Conservation (phyloP, 2,797 vertebrate genomes). For the Pampus argenteus region DNA sequence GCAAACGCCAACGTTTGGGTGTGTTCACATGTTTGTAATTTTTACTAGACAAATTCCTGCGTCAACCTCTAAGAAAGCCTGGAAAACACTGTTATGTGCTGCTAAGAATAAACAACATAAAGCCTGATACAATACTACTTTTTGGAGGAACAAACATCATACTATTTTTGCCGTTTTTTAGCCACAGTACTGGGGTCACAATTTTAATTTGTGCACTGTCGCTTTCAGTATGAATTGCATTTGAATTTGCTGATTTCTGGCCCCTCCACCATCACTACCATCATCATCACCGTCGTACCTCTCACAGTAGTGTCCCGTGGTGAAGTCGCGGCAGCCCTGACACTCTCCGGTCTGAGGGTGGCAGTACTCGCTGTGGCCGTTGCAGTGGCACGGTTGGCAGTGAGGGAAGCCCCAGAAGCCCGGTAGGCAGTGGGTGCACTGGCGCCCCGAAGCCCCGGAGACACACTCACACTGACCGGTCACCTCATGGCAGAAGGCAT, state of each 20-base stretch:
- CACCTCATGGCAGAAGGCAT: conserved; percentile 86
- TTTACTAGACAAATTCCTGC: too few species aligned
- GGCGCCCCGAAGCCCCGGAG: conserved; percentile 87
- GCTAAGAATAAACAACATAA: neutral
- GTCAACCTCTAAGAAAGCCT: too few species aligned
- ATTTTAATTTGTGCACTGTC: too few species aligned
- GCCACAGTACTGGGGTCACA: too few species aligned
- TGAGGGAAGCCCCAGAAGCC: conserved; percentile 95
- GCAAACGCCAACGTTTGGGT: too few species aligned
- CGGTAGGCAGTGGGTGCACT: conserved; percentile 91
- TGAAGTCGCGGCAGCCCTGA: conserved; percentile 90
- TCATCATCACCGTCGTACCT: conserved; percentile 79
- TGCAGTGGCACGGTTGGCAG: conserved; percentile 93
- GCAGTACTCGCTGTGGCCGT: conserved; percentile 91
- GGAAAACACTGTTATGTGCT: too few species aligned
- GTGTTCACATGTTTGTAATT: too few species aligned
- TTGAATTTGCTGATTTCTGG: neutral
- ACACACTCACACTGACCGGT: conserved; percentile 93
- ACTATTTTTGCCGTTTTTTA: too few species aligned
- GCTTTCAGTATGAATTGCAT: too few species aligned
- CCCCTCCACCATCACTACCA: neutral
- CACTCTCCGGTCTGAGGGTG: conserved; percentile 91
- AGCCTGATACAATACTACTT: neutral
- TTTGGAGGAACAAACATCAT: too few species aligned
- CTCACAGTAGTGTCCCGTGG: conserved; percentile 91